Base-by-base conservation (phyloP, 2,797 vertebrate genomes). In the Oreochromis grahami region DNA sequence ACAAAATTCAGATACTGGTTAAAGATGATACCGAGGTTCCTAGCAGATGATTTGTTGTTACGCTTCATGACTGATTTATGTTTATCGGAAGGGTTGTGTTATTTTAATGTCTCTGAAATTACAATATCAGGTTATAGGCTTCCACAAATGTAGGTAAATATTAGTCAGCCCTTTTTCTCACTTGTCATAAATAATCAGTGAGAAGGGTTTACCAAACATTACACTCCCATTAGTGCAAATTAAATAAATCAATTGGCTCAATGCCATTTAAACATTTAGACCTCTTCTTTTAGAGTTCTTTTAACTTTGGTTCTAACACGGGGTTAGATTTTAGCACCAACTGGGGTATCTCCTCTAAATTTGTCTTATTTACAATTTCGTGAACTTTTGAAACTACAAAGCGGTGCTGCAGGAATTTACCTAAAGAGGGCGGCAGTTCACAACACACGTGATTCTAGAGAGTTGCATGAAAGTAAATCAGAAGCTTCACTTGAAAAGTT, bases 371-470 rank as follows among this genome's bases (percentile, higher is more conserved):
- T n/a, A 15, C n/a, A 76, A 19, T 15, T 79, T 21, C 3, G 6
- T 74, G 81, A 84, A 32, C 34, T 51, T 89, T 83, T 88, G 41
- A 77, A 60, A 29, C 8, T 1, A 14, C 1, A 53, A 0, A 3
- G 0, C 13, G 13, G 88, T 13, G 24, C 34, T 84, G 4, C 84
- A 79, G 7, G 41, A 36, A 24, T 1, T 0, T 1, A 21, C 91
- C 95, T 80, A 29, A 38, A 88, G 95, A 82, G 84, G 93, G 92
- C 88, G 26, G 43, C 17, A 88, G 58, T 74, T 15, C 1, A 76
- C 88, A 52, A 87, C 12, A 38, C 8, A 84, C 53, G 13, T 50
- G 10, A 8, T 1, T 14, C 14, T 45, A 2, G 3, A 34, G 29
- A 29, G 2, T 13, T 1, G 1, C 3, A 5, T 2, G 8, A 1